Conservation (phyloP, 2,113 vertebrate genomes). For the Brachypteracias leptosomus region DNA sequence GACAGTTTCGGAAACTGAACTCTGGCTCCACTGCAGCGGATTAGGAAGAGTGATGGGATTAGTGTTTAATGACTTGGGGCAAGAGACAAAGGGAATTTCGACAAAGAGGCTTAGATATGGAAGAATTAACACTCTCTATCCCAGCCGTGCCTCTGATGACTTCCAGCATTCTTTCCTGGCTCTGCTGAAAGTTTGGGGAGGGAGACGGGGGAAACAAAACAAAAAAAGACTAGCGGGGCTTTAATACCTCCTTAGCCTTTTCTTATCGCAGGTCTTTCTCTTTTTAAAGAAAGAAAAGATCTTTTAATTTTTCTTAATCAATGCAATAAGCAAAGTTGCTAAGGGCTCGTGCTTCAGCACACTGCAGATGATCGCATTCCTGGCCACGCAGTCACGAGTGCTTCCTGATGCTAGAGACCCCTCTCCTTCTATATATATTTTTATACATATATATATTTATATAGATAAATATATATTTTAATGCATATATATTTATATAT, state of each 20-base stretch:
- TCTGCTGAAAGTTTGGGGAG: slow-evolving; percentile 15
- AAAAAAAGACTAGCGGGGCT: slow-evolving; percentile 50
- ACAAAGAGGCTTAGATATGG: slow-evolving; percentile 91
- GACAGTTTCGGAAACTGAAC: slow-evolving; percentile 87
- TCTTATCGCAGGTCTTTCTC: slow-evolving; percentile 33
- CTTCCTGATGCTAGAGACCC: background rate
- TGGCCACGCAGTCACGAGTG: background rate
- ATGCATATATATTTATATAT: background rate
- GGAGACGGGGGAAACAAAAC: background rate
- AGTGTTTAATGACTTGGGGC: slow-evolving; percentile 99
- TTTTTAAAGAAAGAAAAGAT: slow-evolving; percentile 47
- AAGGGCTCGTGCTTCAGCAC: background rate
- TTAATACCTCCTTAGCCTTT: slow-evolving; percentile 68
- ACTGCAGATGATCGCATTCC: background rate
- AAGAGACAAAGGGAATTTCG: slow-evolving; percentile 85
- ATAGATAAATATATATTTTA: background rate
- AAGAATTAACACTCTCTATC: slow-evolving; percentile 90
- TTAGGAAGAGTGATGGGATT: slow-evolving; percentile 99
- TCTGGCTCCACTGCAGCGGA: slow-evolving; percentile 88
- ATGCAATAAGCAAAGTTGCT: background rate
- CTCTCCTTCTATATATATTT: background rate
- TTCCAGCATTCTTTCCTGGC: slow-evolving; percentile 79
- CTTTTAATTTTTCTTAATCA: slow-evolving; percentile 65
- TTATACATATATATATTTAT: background rate
- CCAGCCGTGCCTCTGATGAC: slow-evolving; percentile 78